These are phyloP conservation scores for Brachyalestes nurse DNA, from an alignment of 2,797 vertebrate genomes.

Conservation along the genomic window DNA sequence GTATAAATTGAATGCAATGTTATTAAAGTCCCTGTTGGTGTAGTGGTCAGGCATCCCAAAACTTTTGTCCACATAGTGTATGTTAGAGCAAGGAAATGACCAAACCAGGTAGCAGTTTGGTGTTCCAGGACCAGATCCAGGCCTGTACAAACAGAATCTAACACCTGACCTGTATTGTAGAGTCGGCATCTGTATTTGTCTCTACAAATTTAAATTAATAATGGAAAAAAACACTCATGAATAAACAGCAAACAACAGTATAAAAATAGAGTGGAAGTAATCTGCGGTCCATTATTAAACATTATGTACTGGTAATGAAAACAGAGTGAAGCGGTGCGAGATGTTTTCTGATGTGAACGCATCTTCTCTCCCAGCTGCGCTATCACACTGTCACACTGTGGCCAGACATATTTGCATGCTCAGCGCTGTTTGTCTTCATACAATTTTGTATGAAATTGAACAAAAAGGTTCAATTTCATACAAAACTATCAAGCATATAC, in stretches of 20 bases:
- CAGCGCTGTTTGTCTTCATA: conserved; percentile 85
- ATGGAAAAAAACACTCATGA: neutral
- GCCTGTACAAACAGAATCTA: neutral
- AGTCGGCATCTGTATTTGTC: neutral
- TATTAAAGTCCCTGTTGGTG: too few relatives aligned
- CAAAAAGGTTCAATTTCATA: too few relatives aligned
- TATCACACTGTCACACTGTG: conserved; percentile 75
- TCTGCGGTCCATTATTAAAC: conserved; percentile 41
- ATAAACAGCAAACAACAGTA: neutral
- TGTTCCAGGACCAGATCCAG: neutral
- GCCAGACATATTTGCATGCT: conserved; percentile 82
- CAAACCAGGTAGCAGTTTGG: neutral
- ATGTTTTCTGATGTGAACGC: conserved; percentile 52
- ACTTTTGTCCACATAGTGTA: too few relatives aligned
- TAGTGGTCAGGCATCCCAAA: too few relatives aligned
- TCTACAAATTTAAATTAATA: neutral
- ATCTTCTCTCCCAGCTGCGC: conserved; percentile 63
- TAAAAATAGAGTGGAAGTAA: neutral
- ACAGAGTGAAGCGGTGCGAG: conserved; percentile 73
- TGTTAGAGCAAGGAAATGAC: neutral
- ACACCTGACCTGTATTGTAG: neutral
- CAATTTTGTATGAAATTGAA: too few relatives aligned
- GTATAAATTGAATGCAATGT: too few relatives aligned
- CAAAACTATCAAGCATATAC: too few relatives aligned
- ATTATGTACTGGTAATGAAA: conserved; percentile 60